Conservation (phyloP, 2,888 invertebrate species). For the Lymantria dispar region DNA sequence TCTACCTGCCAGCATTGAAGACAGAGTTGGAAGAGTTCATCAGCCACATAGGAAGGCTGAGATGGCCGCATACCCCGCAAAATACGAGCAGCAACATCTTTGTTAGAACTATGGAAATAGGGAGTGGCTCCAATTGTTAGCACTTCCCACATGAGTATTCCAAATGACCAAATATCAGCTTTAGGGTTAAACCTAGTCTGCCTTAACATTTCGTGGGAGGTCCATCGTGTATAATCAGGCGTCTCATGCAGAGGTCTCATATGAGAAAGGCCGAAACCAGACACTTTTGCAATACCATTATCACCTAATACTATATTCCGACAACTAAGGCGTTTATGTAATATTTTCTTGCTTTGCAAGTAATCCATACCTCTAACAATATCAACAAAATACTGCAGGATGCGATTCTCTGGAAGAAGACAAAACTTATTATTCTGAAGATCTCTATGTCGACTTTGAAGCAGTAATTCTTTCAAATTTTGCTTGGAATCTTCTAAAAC, state of each 20-base stretch:
- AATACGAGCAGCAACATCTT: constrained; percentile 86
- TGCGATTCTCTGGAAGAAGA: constrained; percentile 83
- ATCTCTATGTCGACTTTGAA: constrained; percentile 82
- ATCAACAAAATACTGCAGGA: constrained; percentile 85
- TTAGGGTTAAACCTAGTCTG: constrained; percentile 86
- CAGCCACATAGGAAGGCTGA: constrained; percentile 88
- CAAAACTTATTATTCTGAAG: constrained; percentile 81
- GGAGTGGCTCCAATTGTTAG: constrained; percentile 90
- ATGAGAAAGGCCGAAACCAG: constrained; percentile 89
- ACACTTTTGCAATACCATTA: constrained; percentile 86
- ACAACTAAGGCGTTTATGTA: constrained; percentile 89
- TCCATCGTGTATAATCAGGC: constrained; percentile 90
- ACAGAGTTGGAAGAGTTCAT: constrained; percentile 91
- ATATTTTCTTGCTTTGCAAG: constrained; percentile 84
- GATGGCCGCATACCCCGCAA: constrained; percentile 87
- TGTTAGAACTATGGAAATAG: constrained; percentile 85
- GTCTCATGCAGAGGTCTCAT: constrained; percentile 84
- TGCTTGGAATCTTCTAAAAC: constrained; percentile 87
- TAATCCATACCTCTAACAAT: constrained; percentile 88
- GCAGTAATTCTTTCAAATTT: constrained; percentile 86
- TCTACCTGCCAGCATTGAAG: constrained; percentile 93
- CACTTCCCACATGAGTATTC: constrained; percentile 92
- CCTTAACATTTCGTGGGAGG: constrained; percentile 89
- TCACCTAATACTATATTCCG: constrained; percentile 86
- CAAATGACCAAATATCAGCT: constrained; percentile 93